Base-by-base conservation (phyloP, 2,113 vertebrate genomes). In the Oxyura jamaicensis region DNA sequence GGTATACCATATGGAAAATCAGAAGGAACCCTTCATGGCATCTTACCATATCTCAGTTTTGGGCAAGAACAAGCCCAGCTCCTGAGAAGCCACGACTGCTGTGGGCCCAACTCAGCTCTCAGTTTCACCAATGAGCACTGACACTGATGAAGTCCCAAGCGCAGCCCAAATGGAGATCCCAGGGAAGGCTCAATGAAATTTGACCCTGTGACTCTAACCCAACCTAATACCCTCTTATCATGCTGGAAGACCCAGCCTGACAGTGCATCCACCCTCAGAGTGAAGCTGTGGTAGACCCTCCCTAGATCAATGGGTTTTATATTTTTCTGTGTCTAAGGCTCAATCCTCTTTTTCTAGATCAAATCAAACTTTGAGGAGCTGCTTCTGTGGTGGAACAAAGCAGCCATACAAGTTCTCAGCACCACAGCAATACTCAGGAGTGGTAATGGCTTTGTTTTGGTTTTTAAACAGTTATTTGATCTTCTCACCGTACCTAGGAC, bases 41-140 rank as follows among this genome's bases (percentile, higher is more conserved):
- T 36, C 44, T 60, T 14, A 35, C 18, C n/a, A 11, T 21, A 69
- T 39, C 72, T 82, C 17, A 13, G 42, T 48, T 92, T 83, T 29
- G 60, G 65, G 39, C n/a, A 81, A 86, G 42, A 86, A 81, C n/a
- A 90, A 62, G 4, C 78, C 46, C 83, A 42, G 75, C 7, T 62
- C 39, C 8, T 41, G 25, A 81, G 77, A 87, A 93, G 58, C 25
- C 20, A 14, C 1, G 2, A 75, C 41, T 75, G 28, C 62, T 68
- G 42, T 18, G 25, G 69, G 74, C 15, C 28, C 36, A 86, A 4
- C 69, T 86, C 69, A 78, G 91, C 88, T 96, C 88, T 93, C 93
- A 94, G 77, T 96, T 96, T 63, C 93, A 95, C 77, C 93, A 73
- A 1, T 81, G 62, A 84, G 14, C 41, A 79, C 1, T 39, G 53